Base-by-base conservation (phyloP, 2,113 vertebrate species). In the Coracopsis vasa region DNA sequence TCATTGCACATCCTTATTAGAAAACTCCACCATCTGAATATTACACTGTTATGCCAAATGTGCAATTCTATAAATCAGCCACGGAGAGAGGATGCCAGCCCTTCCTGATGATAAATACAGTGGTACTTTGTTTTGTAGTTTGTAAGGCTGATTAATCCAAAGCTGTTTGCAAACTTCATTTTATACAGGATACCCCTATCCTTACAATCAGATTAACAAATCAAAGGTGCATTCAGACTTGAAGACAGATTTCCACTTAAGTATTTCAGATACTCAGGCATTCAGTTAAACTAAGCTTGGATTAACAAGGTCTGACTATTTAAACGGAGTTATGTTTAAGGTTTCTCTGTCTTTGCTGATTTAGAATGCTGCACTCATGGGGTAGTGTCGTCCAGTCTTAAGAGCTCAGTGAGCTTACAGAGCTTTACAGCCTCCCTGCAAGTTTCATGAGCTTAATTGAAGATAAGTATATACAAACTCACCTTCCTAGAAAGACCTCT, bases 301-400 rank as follows among this genome's bases (percentile, higher is more conserved):
- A 97, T 97, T 97, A 97, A 96, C 94, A 97, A 95, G 96, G 94
- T 95, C 87, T 96, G 89, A 93, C 94, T 97, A 50, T 97, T 97
- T 95, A 96, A 92, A 91, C 61, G 61, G 94, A 96, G 94, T 97
- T 96, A 94, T 80, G 74, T 96, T 97, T 97, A 91, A 77, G 79
- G 48, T 62, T 93, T 95, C 94, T 95, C 94, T 95, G 94, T 93
- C 89, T 95, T 67, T 80, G 74, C 92, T 93, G 91, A 95, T 97
- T 97, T 96, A 75, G 81, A 97, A 96, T 79, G 78, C 94, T 92
- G 71, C 18, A 28, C 91, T 94, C 85, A 70, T 92, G 86, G 75
- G 87, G 86, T 91, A 97, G 95, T 79, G 48, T 47, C 8, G 27
- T 96, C 96, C 96, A 96, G 95, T 95, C 78, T 97, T 96, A 96